Evolutionary conservation across 2,113 vertebrate species (phyloP).

Genomic region (Malurus elegans): DNA sequence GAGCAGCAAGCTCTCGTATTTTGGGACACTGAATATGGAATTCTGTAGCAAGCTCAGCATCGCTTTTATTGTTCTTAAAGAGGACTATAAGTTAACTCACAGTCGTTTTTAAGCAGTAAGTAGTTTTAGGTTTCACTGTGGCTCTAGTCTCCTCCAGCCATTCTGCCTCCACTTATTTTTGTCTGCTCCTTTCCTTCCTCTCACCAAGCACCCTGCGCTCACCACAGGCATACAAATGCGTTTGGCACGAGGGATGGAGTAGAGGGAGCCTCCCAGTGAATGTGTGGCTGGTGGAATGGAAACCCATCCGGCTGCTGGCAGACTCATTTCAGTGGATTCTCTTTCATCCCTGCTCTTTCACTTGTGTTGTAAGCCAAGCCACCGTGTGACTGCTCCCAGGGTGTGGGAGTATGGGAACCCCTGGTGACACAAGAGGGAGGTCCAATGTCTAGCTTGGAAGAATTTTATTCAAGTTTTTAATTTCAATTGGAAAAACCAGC

Average conservation of each 20-base stretch:
- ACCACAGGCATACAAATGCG: constrained; percentile 16
- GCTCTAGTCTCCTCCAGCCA: background rate
- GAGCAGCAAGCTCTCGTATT: background rate
- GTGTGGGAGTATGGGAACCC: constrained; percentile 33
- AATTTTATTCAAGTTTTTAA: background rate
- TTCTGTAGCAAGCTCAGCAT: background rate
- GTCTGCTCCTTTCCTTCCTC: constrained; percentile 16
- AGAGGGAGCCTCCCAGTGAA: constrained; percentile 6
- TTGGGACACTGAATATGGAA: background rate
- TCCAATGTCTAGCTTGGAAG: background rate
- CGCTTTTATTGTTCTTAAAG: background rate
- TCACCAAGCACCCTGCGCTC: background rate
- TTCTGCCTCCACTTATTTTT: background rate
- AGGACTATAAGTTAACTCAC: background rate
- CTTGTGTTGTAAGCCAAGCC: constrained; percentile 10
- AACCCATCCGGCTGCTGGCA: constrained; percentile 51
- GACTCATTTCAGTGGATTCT: background rate
- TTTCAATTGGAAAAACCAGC: background rate
- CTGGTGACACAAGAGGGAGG: background rate
- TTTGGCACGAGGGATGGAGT: constrained; percentile 31
- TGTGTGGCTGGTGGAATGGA: background rate
- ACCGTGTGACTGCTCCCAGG: constrained; percentile 3
- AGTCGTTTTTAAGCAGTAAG: background rate
- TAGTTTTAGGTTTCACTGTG: background rate
- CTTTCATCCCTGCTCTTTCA: constrained; percentile 25